phyloP scores from a whole-genome alignment of 2,113 vertebrate genomes.

The Nothobranchius kuhntae region DNA sequence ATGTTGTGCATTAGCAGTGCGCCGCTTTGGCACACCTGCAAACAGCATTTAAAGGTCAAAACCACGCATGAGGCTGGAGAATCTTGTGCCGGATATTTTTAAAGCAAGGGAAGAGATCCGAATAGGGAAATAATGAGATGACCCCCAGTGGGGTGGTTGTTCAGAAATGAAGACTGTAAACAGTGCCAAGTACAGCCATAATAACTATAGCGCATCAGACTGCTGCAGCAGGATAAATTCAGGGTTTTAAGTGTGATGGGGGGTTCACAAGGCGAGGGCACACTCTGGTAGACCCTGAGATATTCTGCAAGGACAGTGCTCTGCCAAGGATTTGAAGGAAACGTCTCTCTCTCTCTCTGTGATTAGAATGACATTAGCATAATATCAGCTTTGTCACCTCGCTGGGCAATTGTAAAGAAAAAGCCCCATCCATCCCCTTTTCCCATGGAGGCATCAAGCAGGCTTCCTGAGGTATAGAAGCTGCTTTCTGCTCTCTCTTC shows the following conservation, averaged over 20 bases:
- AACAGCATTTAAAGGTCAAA: slow-evolving; percentile 75
- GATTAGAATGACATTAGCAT: slow-evolving; percentile 81
- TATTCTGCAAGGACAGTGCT: slow-evolving; percentile 34
- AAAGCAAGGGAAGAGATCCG: slow-evolving; percentile 27
- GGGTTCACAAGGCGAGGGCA: slow-evolving; percentile 13
- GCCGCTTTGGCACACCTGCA: slow-evolving; percentile 61
- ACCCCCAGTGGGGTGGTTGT: background rate
- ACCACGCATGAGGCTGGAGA: slow-evolving; percentile 41
- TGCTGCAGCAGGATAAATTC: slow-evolving; percentile 35
- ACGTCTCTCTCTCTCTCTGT: slow-evolving; percentile 58
- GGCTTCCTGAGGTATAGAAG: slow-evolving; percentile 63
- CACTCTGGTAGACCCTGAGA: slow-evolving; percentile 41
- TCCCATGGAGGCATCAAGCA: slow-evolving; percentile 55
- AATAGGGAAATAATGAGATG: slow-evolving; percentile 28
- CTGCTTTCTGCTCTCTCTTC: slow-evolving; percentile 54
- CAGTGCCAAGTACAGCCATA: slow-evolving; percentile 43
- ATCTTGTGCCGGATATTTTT: slow-evolving; percentile 14
- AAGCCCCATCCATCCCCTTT: slow-evolving; percentile 62
- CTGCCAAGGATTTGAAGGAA: slow-evolving; percentile 62
- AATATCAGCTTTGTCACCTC: slow-evolving; percentile 78
- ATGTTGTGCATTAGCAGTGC: slow-evolving; percentile 58
- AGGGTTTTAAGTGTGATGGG: slow-evolving; percentile 21
- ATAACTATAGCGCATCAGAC: slow-evolving; percentile 30
- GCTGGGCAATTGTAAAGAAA: slow-evolving; percentile 71
- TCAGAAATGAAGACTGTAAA: slow-evolving; percentile 32